Conservation (phyloP, 1,140 invertebrate genomes). For the Pogonus chalceus region DNA sequence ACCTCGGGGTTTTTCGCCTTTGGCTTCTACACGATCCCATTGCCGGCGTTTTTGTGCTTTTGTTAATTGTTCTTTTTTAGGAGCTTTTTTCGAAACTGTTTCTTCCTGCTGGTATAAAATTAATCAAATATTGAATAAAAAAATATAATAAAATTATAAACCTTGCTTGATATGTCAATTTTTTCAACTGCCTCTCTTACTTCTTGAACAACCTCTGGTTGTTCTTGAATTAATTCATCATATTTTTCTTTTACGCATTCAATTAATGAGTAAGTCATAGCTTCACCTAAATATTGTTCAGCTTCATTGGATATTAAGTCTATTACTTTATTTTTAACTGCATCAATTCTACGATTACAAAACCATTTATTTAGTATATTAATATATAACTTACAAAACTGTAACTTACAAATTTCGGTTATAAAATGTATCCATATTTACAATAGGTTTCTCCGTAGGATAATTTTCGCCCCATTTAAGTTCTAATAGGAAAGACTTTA, state of each 20-base stretch:
- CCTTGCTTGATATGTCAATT: slow-evolving; percentile 20
- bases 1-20: slow-evolving; percentile 76
- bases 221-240: slow-evolving; percentile 55
- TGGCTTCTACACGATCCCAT: slow-evolving; percentile 71
- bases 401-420: slow-evolving; percentile 85
- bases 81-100: slow-evolving; percentile 43
- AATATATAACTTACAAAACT: background rate
- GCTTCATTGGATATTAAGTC: slow-evolving; percentile 58
- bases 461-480: slow-evolving; percentile 78
- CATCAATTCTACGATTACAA: slow-evolving; percentile 44
- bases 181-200: slow-evolving; percentile 31
- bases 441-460: slow-evolving; percentile 66
- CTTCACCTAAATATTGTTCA: slow-evolving; percentile 70
- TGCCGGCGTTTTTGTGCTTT: slow-evolving; percentile 85
- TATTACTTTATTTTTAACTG: slow-evolving; percentile 63
- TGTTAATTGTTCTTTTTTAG: slow-evolving; percentile 74
- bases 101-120: slow-evolving; percentile 28
- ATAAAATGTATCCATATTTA: slow-evolving; percentile 88
- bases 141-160: background rate
- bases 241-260: slow-evolving; percentile 83
- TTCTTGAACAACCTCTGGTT: slow-evolving; percentile 45
- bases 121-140: no score
- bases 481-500: slow-evolving; percentile 78
- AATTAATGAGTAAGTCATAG: slow-evolving; percentile 91
- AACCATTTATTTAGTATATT: background rate